Percentiles rank a stretch among this genome's conserved stretches.
Conservation (phyloP, 2,797 vertebrate genomes). For the Microcaecilia unicolor region DNA sequence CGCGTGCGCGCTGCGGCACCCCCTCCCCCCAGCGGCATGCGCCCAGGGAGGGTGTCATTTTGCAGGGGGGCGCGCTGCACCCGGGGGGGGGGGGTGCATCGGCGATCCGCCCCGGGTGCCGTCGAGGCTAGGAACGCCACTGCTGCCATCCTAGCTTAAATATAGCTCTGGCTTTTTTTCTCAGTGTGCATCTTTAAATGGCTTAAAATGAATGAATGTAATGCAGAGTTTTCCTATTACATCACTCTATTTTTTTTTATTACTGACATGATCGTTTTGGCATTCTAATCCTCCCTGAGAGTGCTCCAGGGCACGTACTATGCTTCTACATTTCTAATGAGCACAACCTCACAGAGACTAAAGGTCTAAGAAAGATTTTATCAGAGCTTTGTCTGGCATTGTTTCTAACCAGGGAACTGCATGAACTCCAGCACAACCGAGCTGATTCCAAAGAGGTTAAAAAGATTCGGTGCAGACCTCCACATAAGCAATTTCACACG, state of each 20-base stretch:
- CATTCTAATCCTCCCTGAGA: slow-evolving; percentile 13
- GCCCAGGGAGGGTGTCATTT: no score
- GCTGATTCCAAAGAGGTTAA: no score
- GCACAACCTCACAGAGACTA: slow-evolving; percentile 33
- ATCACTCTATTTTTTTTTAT: slow-evolving; percentile 16
- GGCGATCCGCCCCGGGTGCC: no score
- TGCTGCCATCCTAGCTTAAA: no score
- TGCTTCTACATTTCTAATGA: slow-evolving; percentile 24
- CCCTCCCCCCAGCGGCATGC: no score
- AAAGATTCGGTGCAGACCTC: no score
- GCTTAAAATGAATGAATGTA: slow-evolving; percentile 10
- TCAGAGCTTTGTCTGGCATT: slow-evolving; percentile 33
- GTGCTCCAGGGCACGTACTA: slow-evolving; percentile 26
- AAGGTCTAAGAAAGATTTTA: slow-evolving; percentile 34
- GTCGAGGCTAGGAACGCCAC: no score
- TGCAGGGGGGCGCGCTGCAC: no score
- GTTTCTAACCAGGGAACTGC: slow-evolving; percentile 27
- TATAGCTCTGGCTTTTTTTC: neutral
- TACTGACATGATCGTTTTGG: slow-evolving; percentile 16
- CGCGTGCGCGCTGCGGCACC: no score
- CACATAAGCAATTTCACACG: no score
- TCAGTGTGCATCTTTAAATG: slow-evolving; percentile 6
- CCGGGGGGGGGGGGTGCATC: no score
- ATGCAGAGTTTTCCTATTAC: slow-evolving; percentile 20
- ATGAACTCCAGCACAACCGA: neutral